These are phyloP conservation scores for Corythoichthys intestinalis DNA, from an alignment of 2,113 vertebrate species.

Conservation along the genomic window DNA sequence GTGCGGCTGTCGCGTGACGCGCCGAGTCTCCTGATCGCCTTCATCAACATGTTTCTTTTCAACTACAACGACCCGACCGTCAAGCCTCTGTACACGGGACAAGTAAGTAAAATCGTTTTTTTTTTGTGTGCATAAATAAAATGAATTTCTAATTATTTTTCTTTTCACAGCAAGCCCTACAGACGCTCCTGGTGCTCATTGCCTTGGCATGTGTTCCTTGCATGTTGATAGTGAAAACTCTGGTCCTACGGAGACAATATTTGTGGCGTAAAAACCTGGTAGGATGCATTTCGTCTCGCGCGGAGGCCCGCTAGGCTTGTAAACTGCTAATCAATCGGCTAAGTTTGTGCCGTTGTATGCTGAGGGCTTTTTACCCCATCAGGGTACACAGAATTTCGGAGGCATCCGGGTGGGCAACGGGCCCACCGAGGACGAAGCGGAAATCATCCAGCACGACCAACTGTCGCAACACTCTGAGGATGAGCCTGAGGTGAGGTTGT, in stretches of 20 bases:
- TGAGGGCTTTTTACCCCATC: slow-evolving; percentile 26
- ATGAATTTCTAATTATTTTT: background rate
- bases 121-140: background rate
- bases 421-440: slow-evolving; percentile 96
- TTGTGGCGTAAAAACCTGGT: slow-evolving; percentile 86
- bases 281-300: slow-evolving; percentile 40
- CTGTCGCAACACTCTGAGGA: slow-evolving; percentile 89
- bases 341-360: background rate
- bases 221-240: slow-evolving; percentile 91
- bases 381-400: slow-evolving; percentile 95
- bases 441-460: slow-evolving; percentile 98
- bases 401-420: slow-evolving; percentile 96
- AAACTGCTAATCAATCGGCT: no score
- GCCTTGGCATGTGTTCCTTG: slow-evolving; percentile 89
- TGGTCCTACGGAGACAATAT: slow-evolving; percentile 85
- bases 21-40: slow-evolving; percentile 93
- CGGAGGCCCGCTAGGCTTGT: no score
- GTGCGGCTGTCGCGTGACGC: slow-evolving; percentile 79
- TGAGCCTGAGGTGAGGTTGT: slow-evolving; percentile 84
- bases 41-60: slow-evolving; percentile 99
- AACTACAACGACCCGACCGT: slow-evolving; percentile 78
- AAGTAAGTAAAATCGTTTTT: slow-evolving; percentile 33
- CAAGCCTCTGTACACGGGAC: slow-evolving; percentile 86
- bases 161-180: slow-evolving; percentile 75
- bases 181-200: slow-evolving; percentile 84